These are phyloP conservation scores for Athalia cordata DNA, from an alignment of 2,888 invertebrate species.

Conservation along the genomic window DNA sequence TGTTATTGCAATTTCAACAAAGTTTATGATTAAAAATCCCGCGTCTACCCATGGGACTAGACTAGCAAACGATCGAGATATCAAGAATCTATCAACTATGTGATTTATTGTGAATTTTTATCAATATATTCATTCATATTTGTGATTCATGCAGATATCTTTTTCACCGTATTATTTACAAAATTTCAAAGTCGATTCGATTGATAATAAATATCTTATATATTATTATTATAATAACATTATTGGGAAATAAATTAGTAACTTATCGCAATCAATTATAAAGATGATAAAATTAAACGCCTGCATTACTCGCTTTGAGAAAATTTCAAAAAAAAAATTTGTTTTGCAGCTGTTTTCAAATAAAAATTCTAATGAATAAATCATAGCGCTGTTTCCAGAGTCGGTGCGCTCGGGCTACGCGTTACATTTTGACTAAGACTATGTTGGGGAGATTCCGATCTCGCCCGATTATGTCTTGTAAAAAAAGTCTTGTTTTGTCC, in stretches of 20 bases:
- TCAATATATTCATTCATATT: slow-evolving; percentile 10
- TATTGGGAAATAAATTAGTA: not conserved
- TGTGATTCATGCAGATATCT: slow-evolving; percentile 10
- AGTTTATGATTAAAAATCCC: too few relatives aligned
- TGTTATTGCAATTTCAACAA: not conserved
- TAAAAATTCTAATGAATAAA: not conserved
- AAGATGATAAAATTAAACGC: not conserved
- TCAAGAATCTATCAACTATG: slow-evolving; percentile 44
- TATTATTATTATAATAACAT: slow-evolving; percentile 2
- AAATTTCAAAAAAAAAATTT: not conserved
- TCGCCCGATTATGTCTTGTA: slow-evolving; percentile 65
- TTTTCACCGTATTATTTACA: not conserved
- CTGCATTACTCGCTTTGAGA: not conserved
- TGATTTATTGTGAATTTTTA: not conserved
- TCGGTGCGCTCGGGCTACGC: slow-evolving; percentile 70
- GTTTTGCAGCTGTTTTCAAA: not conserved
- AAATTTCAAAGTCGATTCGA: not conserved
- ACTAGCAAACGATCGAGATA: slow-evolving; percentile 66
- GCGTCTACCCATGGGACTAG: slow-evolving; percentile 61
- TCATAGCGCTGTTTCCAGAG: slow-evolving; percentile 70
- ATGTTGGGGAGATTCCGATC: slow-evolving; percentile 69
- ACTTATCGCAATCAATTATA: not conserved
- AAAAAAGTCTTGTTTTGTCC: slow-evolving; percentile 55
- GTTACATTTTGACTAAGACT: slow-evolving; percentile 60
- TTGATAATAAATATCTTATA: slow-evolving; percentile 2